Evolutionary conservation across 1,140 invertebrate species (phyloP).

Genomic region (Mylabris phalerata): DNA sequence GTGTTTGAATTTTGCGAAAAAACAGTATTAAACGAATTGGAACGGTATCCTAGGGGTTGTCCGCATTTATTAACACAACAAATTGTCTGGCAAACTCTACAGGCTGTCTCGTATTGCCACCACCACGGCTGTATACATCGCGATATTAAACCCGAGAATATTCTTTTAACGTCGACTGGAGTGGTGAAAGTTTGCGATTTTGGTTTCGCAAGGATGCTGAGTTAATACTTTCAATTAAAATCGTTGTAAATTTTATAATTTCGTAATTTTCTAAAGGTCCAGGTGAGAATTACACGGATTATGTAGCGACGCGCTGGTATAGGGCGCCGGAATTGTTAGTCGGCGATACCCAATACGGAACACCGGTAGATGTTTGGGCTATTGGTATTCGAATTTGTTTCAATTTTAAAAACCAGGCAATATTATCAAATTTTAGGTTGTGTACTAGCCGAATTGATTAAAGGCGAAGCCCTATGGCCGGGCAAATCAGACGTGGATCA

Average conservation of each 20-base stretch:
- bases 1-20: constrained; percentile 99
- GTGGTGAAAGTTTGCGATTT: constrained; percentile 98
- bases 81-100: constrained; percentile 91
- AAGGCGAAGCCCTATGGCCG: constrained; percentile 94
- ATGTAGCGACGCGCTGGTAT: constrained; percentile 99
- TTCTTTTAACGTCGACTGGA: constrained; percentile 87
- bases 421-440: constrained; percentile 54
- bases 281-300: constrained; percentile 98
- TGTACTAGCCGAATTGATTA: constrained; percentile 91
- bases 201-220: constrained; percentile 95
- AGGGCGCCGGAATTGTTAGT: constrained; percentile 93
- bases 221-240: constrained; percentile 50
- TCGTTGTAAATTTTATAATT: not conserved
- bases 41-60: constrained; percentile 68
- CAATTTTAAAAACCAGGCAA: not conserved
- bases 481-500: constrained; percentile 98
- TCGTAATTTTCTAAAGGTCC: constrained; percentile 50
- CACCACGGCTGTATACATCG: constrained; percentile 93
- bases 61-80: constrained; percentile 84
- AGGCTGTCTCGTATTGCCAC: constrained; percentile 95
- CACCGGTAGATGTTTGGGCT: constrained; percentile 97
- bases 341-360: constrained; percentile 94
- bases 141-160: constrained; percentile 99
- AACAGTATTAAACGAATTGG: constrained; percentile 93
- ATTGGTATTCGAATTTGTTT: constrained; percentile 49